A percentile compares a stretch with the other conserved stretches of the same genome.
These are phyloP conservation scores for Sebastes schlegelii DNA, from an alignment of 2,113 vertebrate species.

Conservation along the genomic window DNA sequence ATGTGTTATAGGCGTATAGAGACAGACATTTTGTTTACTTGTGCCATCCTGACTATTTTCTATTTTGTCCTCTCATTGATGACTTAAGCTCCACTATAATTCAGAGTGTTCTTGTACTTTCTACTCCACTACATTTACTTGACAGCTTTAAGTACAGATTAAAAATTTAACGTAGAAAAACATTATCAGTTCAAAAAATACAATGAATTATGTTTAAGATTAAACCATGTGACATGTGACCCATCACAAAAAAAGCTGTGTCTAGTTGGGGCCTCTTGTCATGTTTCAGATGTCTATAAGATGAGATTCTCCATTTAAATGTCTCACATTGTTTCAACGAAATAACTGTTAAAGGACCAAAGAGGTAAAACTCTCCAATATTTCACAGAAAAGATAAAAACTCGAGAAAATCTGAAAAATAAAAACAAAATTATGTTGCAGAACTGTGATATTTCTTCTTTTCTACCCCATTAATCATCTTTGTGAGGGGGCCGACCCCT, in stretches of 20 bases:
- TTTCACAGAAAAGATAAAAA: too few relatives aligned
- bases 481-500: background rate
- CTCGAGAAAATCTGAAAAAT: background rate
- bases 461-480: background rate
- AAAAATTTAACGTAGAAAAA: background rate
- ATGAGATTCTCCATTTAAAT: background rate
- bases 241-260: background rate
- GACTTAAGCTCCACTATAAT: background rate
- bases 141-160: background rate
- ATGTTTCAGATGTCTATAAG: background rate
- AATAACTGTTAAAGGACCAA: background rate
- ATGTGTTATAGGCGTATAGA: background rate
- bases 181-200: background rate
- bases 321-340: background rate
- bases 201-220: background rate
- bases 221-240: background rate
- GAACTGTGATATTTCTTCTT: background rate
- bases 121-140: background rate
- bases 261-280: background rate
- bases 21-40: background rate
- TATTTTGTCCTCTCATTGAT: background rate
- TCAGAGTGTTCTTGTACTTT: background rate
- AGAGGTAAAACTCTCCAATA: background rate
- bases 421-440: background rate
- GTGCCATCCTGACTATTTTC: background rate